Base-by-base conservation (phyloP, 1,140 invertebrate species). In the Lordiphosa stackelbergi region DNA sequence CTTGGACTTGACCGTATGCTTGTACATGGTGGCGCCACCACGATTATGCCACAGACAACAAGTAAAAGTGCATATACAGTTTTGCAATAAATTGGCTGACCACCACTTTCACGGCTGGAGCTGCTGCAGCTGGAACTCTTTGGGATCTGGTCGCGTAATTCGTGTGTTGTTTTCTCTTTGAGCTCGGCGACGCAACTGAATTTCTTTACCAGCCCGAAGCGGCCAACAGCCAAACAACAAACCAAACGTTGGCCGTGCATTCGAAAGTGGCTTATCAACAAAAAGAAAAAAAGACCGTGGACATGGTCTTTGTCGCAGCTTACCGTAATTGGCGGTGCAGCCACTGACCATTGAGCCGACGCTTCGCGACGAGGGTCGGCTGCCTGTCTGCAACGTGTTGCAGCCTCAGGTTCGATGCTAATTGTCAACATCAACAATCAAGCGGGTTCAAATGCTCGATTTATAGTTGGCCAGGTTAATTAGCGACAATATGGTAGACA, bases 211-310 rank as follows among this genome's bases (percentile, higher is more conserved):
- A 64, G 12, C 34, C 48, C 12, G n/a, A 11, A 42, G 28, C 13
- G 34, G 48, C 48, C 47, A 62, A 47, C 38, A 48, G 49, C 22
- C 54, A 54, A 45, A 58, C 62, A 52, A 79, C 54, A 54, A 41
- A 58, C 62, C 54, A 79, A 79, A 59, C 73, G 66, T 59, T 66
- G 65, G 66, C 68, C 79, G 70, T 83, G 75, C 75, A 79, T 79
- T 79, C 77, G 77, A 79, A 79, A 79, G 75, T 79, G 75, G 75
- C 75, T 79, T 81, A 79, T 81, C 74, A 69, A 78, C 74, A 79
- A 70, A 62, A 45, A 53, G 66, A 36, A 66, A 28, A 16, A 60
- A 37, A 49, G 46, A 43, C 52, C 11, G 58, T 63, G 55, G 55
- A 74, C 73, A 69, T 77, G 73, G 73, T 68, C 59, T 42, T 19